These are phyloP conservation scores for Heliocidaris tuberculata DNA, from an alignment of 35 echinoderm and acorn worm genomes.

Conservation along the genomic window DNA sequence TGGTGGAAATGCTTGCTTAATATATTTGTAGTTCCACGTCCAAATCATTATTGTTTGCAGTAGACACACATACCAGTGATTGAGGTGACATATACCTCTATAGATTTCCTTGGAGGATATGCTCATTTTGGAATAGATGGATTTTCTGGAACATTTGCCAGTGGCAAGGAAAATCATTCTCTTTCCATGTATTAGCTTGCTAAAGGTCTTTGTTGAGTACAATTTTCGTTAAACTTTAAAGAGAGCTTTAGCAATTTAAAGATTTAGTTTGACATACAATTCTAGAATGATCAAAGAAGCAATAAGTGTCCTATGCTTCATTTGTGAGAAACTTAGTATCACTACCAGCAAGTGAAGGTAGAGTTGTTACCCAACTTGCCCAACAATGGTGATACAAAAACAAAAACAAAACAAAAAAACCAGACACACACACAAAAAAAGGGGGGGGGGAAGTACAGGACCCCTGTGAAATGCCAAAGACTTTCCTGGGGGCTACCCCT, in stretches of 20 bases:
- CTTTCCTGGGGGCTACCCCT: too few species aligned
- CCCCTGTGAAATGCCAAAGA: too few species aligned
- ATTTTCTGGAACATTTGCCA: neutral
- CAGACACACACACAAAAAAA: too few species aligned
- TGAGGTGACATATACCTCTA: neutral
- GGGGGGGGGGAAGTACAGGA: too few species aligned
- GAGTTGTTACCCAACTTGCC: too few species aligned
- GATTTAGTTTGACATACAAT: neutral
- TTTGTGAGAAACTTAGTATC: too few species aligned
- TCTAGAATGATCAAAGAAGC: too few species aligned
- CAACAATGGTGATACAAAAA: too few species aligned
- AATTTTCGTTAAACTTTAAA: neutral
- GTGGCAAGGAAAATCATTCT: neutral
- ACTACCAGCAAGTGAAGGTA: too few species aligned
- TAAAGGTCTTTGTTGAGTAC: neutral
- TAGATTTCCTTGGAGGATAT: neutral
- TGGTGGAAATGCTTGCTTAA: neutral
- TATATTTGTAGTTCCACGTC: neutral
- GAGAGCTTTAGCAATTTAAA: neutral
- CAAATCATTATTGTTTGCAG: neutral
- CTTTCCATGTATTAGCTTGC: neutral
- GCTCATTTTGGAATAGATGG: neutral
- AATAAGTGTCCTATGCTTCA: too few species aligned
- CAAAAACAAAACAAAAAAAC: too few species aligned
- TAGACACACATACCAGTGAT: neutral